phyloP scores from a whole-genome alignment of 2,113 vertebrate genomes.

The Pionites leucogaster region DNA sequence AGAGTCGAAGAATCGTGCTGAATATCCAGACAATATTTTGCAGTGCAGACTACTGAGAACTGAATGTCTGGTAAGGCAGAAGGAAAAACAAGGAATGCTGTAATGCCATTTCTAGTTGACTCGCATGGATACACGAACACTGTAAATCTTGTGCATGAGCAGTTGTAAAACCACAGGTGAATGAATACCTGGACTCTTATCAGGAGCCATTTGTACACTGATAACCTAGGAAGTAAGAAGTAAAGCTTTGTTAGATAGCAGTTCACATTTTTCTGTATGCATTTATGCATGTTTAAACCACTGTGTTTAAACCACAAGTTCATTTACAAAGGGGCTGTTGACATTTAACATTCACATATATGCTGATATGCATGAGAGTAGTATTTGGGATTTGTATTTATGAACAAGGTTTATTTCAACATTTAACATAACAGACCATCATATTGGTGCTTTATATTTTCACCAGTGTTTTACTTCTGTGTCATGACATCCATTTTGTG shows the following conservation, averaged over 20 bases:
- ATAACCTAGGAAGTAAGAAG: not conserved
- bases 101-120: not conserved
- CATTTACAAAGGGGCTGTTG: not conserved
- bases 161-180: not conserved
- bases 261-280: not conserved
- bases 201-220: not conserved
- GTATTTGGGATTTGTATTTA: not conserved
- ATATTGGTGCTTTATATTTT: not conserved
- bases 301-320: not conserved
- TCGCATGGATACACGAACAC: fast-evolving
- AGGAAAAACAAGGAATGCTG: not conserved
- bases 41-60: not conserved
- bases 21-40: not conserved
- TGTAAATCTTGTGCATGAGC: not conserved
- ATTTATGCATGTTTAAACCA: not conserved
- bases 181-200: not conserved
- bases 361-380: not conserved
- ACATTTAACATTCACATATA: not conserved
- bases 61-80: not conserved
- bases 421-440: not conserved
- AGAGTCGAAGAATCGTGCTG: not conserved
- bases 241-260: not conserved
- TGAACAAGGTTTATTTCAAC: not conserved
- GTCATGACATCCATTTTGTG: not conserved
- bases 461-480: not conserved